Evolutionary conservation across 2,797 vertebrate genomes (phyloP).

Genomic region (Dicrostonyx torquatus): DNA sequence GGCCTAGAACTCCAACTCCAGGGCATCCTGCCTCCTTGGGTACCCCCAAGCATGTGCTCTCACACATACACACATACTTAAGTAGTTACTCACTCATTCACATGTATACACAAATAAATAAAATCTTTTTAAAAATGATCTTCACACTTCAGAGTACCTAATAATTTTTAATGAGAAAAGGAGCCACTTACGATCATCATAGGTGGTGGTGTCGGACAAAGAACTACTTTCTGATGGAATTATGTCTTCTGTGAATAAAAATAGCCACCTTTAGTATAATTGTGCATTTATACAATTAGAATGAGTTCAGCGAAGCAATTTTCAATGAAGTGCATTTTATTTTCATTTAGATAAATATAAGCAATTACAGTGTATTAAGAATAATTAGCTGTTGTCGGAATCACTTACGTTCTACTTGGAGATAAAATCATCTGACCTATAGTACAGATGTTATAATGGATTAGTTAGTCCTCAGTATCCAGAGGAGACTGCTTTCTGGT

Average conservation of each 20-base stretch:
- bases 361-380: constrained; percentile 28
- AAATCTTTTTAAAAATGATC: not conserved
- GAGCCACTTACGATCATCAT: constrained; percentile 92
- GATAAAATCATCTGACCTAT: not conserved
- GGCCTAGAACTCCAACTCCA: not conserved
- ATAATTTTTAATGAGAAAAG: not conserved
- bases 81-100: too few species aligned
- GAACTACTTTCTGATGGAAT: constrained; percentile 95
- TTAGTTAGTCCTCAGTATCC: not conserved
- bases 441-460: not conserved
- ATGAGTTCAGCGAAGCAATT: not conserved
- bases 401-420: not conserved
- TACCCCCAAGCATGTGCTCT: not conserved
- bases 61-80: not conserved
- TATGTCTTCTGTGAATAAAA: constrained; percentile 90
- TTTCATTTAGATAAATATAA: constrained; percentile 53
- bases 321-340: not conserved
- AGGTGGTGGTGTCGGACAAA: constrained; percentile 93
- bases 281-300: not conserved
- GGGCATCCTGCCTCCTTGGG: not conserved
- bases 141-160: not conserved
- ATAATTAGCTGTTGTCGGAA: constrained; percentile 2
- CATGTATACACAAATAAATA: not conserved
- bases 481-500: not conserved
- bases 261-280: constrained; percentile 49